These are phyloP conservation scores for Agrotis exclamationis DNA, from an alignment of 2,888 invertebrate species.

Conservation along the genomic window DNA sequence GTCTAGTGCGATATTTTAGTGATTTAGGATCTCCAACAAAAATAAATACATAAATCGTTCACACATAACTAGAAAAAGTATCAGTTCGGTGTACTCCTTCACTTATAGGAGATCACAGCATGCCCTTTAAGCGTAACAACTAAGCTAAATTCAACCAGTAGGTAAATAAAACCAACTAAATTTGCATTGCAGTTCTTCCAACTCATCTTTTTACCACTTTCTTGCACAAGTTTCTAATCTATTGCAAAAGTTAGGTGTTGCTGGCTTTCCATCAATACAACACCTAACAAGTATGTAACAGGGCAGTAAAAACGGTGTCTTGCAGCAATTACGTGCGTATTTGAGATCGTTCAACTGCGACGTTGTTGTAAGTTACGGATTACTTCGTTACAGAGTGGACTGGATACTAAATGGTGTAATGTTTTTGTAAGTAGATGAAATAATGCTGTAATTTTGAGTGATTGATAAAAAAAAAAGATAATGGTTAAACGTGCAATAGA, in stretches of 20 bases:
- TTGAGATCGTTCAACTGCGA: constrained; percentile 69
- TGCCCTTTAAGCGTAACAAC: too few species aligned
- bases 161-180: not conserved
- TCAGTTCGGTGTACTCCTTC: too few species aligned
- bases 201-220: constrained; percentile 19
- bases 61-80: too few species aligned
- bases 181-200: not conserved
- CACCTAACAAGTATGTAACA: constrained; percentile 64
- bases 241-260: constrained; percentile 20
- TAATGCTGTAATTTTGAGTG: constrained; percentile 28
- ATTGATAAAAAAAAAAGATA: not conserved
- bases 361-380: constrained; percentile 59
- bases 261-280: constrained; percentile 64
- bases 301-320: constrained; percentile 66
- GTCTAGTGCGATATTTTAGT: too few species aligned
- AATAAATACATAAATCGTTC: too few species aligned
- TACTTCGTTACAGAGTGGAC: constrained; percentile 61
- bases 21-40: too few species aligned
- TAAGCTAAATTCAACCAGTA: too few species aligned
- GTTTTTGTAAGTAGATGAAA: constrained; percentile 33
- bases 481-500: too few species aligned
- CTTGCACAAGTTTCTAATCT: constrained; percentile 38
- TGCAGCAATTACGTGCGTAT: constrained; percentile 66
- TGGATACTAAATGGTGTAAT: constrained; percentile 55
- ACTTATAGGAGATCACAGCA: too few species aligned